Conservation (phyloP, 2,797 vertebrate genomes). For the Pachyuromys duprasi region DNA sequence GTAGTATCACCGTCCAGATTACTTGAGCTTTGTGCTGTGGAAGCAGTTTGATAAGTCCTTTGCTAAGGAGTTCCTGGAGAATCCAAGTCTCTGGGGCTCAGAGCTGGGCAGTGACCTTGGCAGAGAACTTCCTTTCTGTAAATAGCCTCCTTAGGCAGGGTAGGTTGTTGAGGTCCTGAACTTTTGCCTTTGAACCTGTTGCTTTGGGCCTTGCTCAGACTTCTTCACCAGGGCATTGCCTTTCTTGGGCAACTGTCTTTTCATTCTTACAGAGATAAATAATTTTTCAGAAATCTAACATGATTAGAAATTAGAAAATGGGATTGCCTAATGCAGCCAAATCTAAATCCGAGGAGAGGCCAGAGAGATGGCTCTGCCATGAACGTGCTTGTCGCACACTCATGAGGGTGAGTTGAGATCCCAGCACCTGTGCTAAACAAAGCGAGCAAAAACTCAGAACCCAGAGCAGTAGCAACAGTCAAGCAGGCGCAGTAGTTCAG, state of each 20-base stretch:
- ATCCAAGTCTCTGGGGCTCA: slow-evolving; percentile 98
- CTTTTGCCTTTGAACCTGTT: not conserved
- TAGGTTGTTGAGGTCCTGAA: not conserved
- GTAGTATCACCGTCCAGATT: not conserved
- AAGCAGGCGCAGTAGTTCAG: not conserved
- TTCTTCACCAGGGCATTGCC: not conserved
- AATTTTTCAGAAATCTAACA: not conserved
- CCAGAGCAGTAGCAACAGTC: too few relatives aligned
- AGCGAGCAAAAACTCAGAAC: not conserved
- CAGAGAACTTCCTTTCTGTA: slow-evolving; percentile 96
- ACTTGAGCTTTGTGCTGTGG: not conserved
- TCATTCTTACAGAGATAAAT: not conserved
- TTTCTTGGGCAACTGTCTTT: not conserved
- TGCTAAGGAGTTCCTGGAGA: slow-evolving; percentile 97
- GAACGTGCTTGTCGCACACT: not conserved
- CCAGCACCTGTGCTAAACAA: not conserved
- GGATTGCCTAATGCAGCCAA: not conserved
- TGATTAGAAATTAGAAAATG: slow-evolving; percentile 16
- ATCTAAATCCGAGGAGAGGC: not conserved
- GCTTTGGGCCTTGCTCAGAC: not conserved
- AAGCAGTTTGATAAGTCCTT: slow-evolving; percentile 81
- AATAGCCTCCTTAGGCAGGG: slow-evolving; percentile 93
- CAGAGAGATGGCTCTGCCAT: not conserved
- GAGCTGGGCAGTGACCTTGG: slow-evolving; percentile 92
- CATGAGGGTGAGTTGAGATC: not conserved